These are phyloP conservation scores for Hoplodrina blanda DNA, from an alignment of 2,888 invertebrate species.

Conservation along the genomic window DNA sequence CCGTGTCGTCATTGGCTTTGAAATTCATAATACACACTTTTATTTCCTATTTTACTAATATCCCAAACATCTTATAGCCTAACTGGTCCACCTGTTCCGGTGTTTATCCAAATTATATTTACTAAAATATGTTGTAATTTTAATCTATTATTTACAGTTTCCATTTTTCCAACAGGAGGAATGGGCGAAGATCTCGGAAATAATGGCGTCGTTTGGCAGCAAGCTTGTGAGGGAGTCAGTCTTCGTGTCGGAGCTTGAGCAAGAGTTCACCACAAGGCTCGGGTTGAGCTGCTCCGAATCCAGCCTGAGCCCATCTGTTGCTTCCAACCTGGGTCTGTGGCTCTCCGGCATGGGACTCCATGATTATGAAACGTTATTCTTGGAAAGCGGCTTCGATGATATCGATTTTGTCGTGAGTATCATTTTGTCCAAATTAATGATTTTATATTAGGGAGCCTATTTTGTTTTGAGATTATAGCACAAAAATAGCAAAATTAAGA, in stretches of 20 bases:
- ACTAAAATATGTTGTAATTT: neutral
- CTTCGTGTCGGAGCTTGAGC: conserved; percentile 94
- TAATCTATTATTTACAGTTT: conserved; percentile 31
- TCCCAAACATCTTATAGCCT: neutral
- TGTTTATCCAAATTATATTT: neutral
- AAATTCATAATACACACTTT: neutral
- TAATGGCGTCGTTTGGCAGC: conserved; percentile 98
- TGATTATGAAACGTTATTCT: conserved; percentile 96
- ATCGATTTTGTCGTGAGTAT: conserved; percentile 96
- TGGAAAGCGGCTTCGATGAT: conserved; percentile 97
- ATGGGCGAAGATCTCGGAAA: conserved; percentile 98
- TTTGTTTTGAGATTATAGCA: neutral
- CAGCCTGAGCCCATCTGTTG: conserved; percentile 91
- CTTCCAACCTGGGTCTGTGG: conserved; percentile 94
- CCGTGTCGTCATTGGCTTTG: neutral
- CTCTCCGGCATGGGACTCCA: conserved; percentile 94
- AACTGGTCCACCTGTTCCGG: neutral
- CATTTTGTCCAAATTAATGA: neutral
- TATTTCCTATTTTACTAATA: neutral
- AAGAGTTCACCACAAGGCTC: conserved; percentile 94
- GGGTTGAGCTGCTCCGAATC: conserved; percentile 91
- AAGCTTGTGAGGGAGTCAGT: conserved; percentile 95
- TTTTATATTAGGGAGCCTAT: too few species aligned
- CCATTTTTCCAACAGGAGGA: conserved; percentile 92
- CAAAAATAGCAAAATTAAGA: neutral